Evolutionary conservation across 1,140 invertebrate genomes (phyloP).

Genomic region (Heliothis virescens): DNA sequence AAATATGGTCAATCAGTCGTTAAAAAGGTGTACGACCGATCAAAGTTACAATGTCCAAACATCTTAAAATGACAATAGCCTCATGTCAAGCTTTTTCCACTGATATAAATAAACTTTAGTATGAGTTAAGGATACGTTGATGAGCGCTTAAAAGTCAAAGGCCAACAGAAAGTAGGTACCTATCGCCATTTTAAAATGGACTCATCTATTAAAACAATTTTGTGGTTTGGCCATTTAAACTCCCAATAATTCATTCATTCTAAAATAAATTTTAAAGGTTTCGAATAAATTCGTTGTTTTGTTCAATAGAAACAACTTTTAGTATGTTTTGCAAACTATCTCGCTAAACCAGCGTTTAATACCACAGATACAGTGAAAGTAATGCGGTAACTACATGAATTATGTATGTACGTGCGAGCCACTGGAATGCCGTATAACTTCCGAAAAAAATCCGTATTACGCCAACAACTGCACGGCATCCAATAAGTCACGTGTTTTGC

Average conservation of each 20-base stretch:
- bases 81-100: conserved; percentile 16
- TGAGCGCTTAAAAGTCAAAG: conserved; percentile 1
- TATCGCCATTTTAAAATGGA: conserved; percentile 22
- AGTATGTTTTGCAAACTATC: conserved; percentile 36
- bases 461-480: conserved; percentile 37
- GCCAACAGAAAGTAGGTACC: conserved; percentile 21
- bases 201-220: conserved; percentile 18
- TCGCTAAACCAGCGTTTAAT: conserved; percentile 38
- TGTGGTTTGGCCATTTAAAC: conserved; percentile 30
- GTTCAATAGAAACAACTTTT: conserved; percentile 2
- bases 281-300: not conserved
- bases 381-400: conserved; percentile 58
- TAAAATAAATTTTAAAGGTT: not conserved
- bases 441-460: conserved; percentile 57
- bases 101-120: conserved; percentile 6
- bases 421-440: conserved; percentile 53
- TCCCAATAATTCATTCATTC: not conserved
- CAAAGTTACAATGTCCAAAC: not conserved
- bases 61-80: conserved; percentile 19
- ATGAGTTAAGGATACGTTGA: conserved; percentile 15
- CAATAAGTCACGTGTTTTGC: conserved; percentile 24
- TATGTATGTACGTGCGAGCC: conserved; percentile 50
- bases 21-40: conserved; percentile 26
- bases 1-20: conserved; percentile 14
- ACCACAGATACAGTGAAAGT: conserved; percentile 53